Percentiles rank a stretch among this genome's conserved stretches.
Evolutionary conservation across 2,797 vertebrate genomes (phyloP).

Genomic region (Xyrichtys novacula): DNA sequence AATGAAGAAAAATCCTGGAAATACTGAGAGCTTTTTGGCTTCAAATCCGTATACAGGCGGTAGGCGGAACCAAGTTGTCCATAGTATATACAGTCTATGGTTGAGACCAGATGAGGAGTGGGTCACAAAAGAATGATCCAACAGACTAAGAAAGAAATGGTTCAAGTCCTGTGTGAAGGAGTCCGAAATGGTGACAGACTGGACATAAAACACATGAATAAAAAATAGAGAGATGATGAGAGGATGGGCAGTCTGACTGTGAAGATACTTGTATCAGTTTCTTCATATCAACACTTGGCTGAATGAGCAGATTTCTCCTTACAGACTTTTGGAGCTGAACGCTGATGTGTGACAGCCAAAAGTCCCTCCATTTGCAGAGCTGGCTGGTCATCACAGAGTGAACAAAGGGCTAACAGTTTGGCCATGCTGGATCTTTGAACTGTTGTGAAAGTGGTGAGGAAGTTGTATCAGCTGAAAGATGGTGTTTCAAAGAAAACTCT

Average conservation of each 20-base stretch:
- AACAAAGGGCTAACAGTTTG: too few species aligned
- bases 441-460: neutral
- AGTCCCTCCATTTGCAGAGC: too few species aligned
- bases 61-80: too few species aligned
- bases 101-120: neutral
- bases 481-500: neutral
- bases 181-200: constrained; percentile 18
- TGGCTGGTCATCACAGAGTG: too few species aligned
- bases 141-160: constrained; percentile 19
- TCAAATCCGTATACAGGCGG: too few species aligned
- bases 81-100: too few species aligned
- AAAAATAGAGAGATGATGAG: constrained; percentile 22
- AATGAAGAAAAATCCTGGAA: too few species aligned
- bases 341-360: too few species aligned
- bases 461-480: neutral
- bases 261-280: neutral
- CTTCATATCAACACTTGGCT: too few species aligned
- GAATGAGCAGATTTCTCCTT: too few species aligned
- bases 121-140: neutral
- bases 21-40: too few species aligned
- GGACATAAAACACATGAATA: constrained; percentile 10
- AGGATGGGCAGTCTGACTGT: constrained; percentile 3
- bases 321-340: too few species aligned
- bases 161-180: neutral
- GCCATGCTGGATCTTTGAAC: neutral